These are phyloP conservation scores for Halcyon senegalensis DNA, from an alignment of 2,113 vertebrate genomes.

Conservation along the genomic window DNA sequence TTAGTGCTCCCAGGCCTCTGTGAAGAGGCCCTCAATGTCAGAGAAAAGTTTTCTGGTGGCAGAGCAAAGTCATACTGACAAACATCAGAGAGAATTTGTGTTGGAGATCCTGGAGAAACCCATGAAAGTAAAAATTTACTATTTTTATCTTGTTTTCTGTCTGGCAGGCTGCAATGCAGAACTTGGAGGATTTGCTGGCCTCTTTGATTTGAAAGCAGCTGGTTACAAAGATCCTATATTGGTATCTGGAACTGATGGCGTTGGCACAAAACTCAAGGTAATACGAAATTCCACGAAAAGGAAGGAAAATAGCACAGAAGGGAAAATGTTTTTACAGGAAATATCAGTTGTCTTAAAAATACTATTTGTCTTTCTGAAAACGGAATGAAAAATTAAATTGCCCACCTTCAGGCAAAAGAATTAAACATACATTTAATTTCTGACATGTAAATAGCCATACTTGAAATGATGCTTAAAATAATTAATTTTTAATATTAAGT, in stretches of 20 bases:
- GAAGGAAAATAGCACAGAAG: not conserved
- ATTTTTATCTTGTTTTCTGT: not conserved
- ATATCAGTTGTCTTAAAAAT: not conserved
- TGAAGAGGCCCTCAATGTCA: not conserved
- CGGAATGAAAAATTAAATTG: not conserved
- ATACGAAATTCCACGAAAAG: not conserved
- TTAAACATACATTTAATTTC: not conserved
- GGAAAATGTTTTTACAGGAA: not conserved
- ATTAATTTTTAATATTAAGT: not conserved
- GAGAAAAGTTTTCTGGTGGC: not conserved
- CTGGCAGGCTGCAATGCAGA: slow-evolving; percentile 88
- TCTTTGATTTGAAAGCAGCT: slow-evolving; percentile 95
- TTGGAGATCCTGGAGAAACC: not conserved
- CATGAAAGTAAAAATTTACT: not conserved
- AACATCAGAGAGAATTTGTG: not conserved
- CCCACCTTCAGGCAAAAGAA: not conserved
- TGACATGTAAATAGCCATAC: not conserved
- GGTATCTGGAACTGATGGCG: slow-evolving; percentile 94
- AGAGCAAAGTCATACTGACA: not conserved
- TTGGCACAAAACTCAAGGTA: slow-evolving; percentile 98
- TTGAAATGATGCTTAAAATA: not conserved
- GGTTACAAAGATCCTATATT: slow-evolving; percentile 91
- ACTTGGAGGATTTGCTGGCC: slow-evolving; percentile 94
- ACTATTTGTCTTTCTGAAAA: not conserved
- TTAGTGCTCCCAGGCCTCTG: not conserved